These are phyloP conservation scores for Marisa cornuarietis DNA, from an alignment of 1,140 invertebrate species.

Conservation along the genomic window DNA sequence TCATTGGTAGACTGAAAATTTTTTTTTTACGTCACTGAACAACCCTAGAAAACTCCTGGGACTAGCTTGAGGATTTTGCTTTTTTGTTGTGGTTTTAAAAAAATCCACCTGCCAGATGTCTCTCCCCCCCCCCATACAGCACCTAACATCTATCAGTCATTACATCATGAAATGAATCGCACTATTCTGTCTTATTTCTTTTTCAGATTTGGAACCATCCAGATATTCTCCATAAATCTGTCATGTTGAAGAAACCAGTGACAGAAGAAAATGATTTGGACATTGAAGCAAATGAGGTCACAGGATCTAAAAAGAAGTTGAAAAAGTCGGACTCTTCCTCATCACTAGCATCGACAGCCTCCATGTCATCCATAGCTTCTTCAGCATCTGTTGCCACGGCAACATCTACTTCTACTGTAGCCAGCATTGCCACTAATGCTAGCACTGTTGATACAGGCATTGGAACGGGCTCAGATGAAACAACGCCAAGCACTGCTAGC, in stretches of 20 bases:
- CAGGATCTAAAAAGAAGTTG: constrained; percentile 35
- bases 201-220: constrained; percentile 98
- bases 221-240: constrained; percentile 92
- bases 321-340: constrained; percentile 28
- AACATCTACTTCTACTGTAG: background rate
- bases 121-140: no score
- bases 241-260: constrained; percentile 79
- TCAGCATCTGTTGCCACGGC: constrained; percentile 12
- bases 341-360: constrained; percentile 21
- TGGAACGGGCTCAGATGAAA: constrained; percentile 8
- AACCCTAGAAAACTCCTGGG: no score
- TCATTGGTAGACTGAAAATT: no score
- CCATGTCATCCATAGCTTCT: constrained; percentile 26
- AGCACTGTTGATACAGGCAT: constrained; percentile 3
- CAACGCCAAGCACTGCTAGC: background rate
- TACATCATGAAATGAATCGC: background rate
- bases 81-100: no score
- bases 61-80: no score
- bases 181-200: background rate
- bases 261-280: constrained; percentile 88
- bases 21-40: no score
- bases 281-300: constrained; percentile 75
- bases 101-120: no score
- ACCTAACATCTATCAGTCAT: no score
- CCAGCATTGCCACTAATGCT: background rate